Base-by-base conservation (phyloP, 2,113 vertebrate species). In the Petrocephalus zakoni region DNA sequence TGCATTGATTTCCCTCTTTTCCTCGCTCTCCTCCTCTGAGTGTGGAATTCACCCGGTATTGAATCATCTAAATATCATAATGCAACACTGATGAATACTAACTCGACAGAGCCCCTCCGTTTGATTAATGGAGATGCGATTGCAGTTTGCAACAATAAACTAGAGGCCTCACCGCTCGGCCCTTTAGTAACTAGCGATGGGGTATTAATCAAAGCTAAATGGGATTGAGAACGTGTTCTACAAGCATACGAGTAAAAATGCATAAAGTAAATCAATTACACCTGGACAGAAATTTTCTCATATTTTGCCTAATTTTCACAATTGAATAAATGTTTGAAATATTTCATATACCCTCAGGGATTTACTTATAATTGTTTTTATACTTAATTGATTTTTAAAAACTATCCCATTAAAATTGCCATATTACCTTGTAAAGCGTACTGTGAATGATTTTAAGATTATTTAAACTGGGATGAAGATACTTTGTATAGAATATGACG, bases 51-150 rank as follows among this genome's bases (percentile, higher is more conserved):
- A 83, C 58, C 81, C 58, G 17, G 64, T 91, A 91, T 90, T 90
- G 89, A 93, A 93, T 92, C 89, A 93, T 93, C 89, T 91, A 89
- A 93, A 94, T 94, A 94, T 94, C 91, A 93, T 94, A 93, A 92
- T 91, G 89, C 61, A 87, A 89, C 82, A 83, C 85, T 92, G 93
- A 94, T 94, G 91, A 94, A 94, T 94, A 93, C 92, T 94, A 93
- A 94, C 93, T 91, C 92, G 93, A 94, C 94, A 93, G 93, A 90
- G 85, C 88, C 92, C 87, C 87, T 86, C 1, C 6, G 83, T 91
- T 91, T 94, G 94, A 94, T 94, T 94, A 93, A 94, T 94, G 93
- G 90, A 93, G 91, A 93, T 90, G 90, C 88, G 2, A 47, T 9
- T 46, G 91, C 88, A 90, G 90, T 92, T 92, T 92, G 91, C 91